phyloP scores from a whole-genome alignment of 1,140 invertebrate genomes.

The Saxidomus purpurata region DNA sequence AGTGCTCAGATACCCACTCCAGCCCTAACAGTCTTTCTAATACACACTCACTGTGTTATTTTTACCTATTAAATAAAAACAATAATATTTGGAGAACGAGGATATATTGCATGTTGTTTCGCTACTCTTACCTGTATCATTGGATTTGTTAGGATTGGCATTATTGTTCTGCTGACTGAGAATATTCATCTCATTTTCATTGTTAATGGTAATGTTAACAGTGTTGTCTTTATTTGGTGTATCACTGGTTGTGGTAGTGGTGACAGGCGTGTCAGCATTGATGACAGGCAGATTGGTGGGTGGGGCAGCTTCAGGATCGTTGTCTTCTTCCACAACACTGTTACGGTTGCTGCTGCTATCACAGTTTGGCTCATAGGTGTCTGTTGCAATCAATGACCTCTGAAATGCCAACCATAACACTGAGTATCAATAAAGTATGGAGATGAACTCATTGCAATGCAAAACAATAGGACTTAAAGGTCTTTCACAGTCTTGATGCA shows the following conservation, averaged over 20 bases:
- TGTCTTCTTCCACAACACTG: conserved; percentile 33
- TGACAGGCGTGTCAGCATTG: conserved; percentile 1
- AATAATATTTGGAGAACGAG: too few relatives aligned
- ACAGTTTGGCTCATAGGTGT: conserved; percentile 60
- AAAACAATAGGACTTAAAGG: too few relatives aligned
- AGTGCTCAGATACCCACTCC: too few relatives aligned
- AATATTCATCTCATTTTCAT: conserved; percentile 58
- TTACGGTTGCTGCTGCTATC: conserved; percentile 53
- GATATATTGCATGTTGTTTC: too few relatives aligned
- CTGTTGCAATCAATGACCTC: conserved; percentile 43
- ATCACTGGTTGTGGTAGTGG: conserved; percentile 42
- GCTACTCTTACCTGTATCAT: conserved; percentile 51
- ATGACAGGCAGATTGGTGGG: conserved; percentile 29
- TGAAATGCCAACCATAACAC: background rate
- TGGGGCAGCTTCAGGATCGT: conserved; percentile 56
- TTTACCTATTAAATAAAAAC: too few relatives aligned
- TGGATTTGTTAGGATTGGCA: conserved; percentile 60
- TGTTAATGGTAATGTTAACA: conserved; percentile 49
- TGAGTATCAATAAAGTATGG: background rate
- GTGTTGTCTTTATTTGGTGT: conserved; percentile 38
- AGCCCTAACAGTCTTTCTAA: too few relatives aligned
- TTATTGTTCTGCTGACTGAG: conserved; percentile 67
- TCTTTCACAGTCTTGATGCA: too few relatives aligned
- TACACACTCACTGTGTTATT: too few relatives aligned
- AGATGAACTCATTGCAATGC: too few relatives aligned